Evolutionary conservation across 2,113 vertebrate species (phyloP).

Genomic region (Scytalopus superciliaris): DNA sequence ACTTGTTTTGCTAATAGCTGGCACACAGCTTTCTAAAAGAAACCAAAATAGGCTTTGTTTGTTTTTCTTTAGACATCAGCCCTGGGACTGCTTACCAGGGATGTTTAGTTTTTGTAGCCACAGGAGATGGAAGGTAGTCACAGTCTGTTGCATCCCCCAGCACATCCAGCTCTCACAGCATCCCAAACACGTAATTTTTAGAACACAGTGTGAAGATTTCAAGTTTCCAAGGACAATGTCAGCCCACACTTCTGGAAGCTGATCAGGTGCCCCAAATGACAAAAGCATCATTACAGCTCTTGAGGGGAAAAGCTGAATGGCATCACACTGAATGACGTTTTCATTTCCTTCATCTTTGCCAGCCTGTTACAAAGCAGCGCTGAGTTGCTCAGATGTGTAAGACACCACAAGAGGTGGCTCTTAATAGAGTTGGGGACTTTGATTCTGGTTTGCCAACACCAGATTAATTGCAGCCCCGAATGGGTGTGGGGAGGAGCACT

Average conservation of each 20-base stretch:
- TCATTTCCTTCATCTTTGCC: rapidly evolving
- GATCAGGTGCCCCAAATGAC: background rate
- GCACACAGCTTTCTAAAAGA: background rate
- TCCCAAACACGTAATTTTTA: background rate
- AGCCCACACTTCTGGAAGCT: background rate
- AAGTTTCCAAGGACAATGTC: rapidly evolving
- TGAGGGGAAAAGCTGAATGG: background rate
- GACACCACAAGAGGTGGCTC: background rate
- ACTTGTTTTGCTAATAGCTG: background rate
- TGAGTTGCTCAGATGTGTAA: background rate
- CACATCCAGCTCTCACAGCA: background rate
- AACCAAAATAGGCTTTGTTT: background rate
- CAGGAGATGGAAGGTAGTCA: background rate
- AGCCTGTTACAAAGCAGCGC: background rate
- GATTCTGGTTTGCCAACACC: background rate
- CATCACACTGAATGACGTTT: rapidly evolving
- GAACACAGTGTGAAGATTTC: background rate
- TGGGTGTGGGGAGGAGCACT: rapidly evolving
- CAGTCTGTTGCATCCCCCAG: background rate
- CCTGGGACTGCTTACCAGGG: background rate
- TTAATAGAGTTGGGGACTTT: background rate
- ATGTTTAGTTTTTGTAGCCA: background rate
- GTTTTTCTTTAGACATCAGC: background rate
- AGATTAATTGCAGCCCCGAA: background rate
- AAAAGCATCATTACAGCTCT: background rate